Conservation (phyloP, 2,888 invertebrate genomes). For the Laspeyria flexula region DNA sequence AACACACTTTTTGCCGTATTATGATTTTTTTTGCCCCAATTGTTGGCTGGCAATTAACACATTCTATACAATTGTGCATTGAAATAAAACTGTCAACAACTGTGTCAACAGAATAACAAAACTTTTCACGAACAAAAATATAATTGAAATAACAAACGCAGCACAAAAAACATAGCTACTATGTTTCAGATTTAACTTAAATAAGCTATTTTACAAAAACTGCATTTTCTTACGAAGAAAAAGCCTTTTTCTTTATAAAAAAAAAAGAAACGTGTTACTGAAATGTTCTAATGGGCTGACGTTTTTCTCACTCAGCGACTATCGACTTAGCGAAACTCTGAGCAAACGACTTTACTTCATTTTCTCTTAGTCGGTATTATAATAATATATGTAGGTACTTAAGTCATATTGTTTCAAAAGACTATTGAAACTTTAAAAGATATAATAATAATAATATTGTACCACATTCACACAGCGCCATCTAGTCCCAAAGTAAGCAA, state of each 20-base stretch:
- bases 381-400: background rate
- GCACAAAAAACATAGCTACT: background rate
- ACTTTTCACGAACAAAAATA: background rate
- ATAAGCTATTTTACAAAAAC: background rate
- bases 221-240: slow-evolving; percentile 20
- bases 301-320: slow-evolving; percentile 36
- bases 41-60: background rate
- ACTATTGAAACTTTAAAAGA: too few species aligned
- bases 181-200: background rate
- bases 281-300: slow-evolving; percentile 37
- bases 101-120: background rate
- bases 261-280: slow-evolving; percentile 36
- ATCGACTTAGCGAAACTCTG: slow-evolving; percentile 27
- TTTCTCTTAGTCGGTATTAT: background rate
- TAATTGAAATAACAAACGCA: background rate
- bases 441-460: too few species aligned
- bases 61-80: background rate
- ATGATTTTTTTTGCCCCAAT: background rate
- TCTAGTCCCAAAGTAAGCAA: too few species aligned
- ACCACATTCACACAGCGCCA: too few species aligned
- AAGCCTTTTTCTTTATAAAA: slow-evolving; percentile 8
- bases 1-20: background rate
- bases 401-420: background rate
- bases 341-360: slow-evolving; percentile 20
- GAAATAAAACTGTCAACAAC: background rate